Evolutionary conservation across 64 coral and sea anemone species (phyloP).

Genomic region (Montipora capricornis): DNA sequence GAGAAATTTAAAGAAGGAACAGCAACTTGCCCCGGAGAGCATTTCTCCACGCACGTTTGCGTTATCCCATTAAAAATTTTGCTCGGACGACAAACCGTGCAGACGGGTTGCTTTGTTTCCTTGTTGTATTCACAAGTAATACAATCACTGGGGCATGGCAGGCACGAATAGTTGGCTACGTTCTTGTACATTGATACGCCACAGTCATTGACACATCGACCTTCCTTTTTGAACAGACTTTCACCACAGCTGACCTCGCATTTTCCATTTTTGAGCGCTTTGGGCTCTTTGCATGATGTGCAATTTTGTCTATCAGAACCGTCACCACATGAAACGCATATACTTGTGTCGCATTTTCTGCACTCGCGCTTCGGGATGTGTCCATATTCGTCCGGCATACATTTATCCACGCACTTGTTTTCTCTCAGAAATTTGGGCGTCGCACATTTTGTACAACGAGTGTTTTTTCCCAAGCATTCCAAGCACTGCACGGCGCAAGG

Average conservation of each 20-base stretch:
- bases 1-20: slow-evolving; percentile 42
- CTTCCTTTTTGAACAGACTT: slow-evolving; percentile 45
- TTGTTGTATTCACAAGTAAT: slow-evolving; percentile 36
- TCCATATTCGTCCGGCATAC: slow-evolving; percentile 65
- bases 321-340: slow-evolving; percentile 76
- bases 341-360: slow-evolving; percentile 33
- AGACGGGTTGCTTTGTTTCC: not conserved
- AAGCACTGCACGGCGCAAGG: slow-evolving; percentile 60
- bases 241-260: slow-evolving; percentile 59
- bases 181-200: slow-evolving; percentile 46
- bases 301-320: slow-evolving; percentile 67
- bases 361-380: slow-evolving; percentile 54
- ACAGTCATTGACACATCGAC: slow-evolving; percentile 71
- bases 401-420: slow-evolving; percentile 44
- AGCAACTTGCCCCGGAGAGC: slow-evolving; percentile 44
- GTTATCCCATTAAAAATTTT: not conserved
- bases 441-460: slow-evolving; percentile 77
- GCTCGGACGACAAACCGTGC: slow-evolving; percentile 61
- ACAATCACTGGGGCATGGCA: slow-evolving; percentile 68
- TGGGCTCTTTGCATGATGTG: slow-evolving; percentile 72
- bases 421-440: slow-evolving; percentile 75
- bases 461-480: slow-evolving; percentile 55
- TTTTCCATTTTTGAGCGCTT: slow-evolving; percentile 70
- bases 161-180: slow-evolving; percentile 46
- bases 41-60: slow-evolving; percentile 41